A percentile compares a stretch with the other conserved stretches of the same genome.
Evolutionary conservation across 2,888 invertebrate genomes (phyloP).

Genomic region (Argyra leucocephala): DNA sequence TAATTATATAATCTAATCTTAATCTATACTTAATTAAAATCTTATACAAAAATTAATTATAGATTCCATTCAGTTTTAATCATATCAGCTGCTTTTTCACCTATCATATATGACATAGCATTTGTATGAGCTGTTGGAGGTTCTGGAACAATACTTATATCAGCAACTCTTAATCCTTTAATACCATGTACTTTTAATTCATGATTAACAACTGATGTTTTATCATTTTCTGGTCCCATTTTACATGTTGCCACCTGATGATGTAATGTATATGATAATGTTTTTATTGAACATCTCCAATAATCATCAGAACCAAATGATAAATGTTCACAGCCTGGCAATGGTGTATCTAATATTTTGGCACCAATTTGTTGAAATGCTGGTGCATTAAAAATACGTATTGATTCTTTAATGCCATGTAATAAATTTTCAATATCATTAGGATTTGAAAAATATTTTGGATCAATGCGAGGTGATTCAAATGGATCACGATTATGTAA

Average conservation of each 20-base stretch:
- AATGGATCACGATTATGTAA: constrained; percentile 56
- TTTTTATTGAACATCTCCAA: constrained; percentile 59
- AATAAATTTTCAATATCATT: constrained; percentile 47
- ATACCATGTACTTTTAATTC: constrained; percentile 54
- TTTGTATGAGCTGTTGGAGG: constrained; percentile 58
- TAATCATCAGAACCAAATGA: constrained; percentile 54
- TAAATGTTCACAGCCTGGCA: constrained; percentile 47
- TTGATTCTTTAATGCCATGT: constrained; percentile 52
- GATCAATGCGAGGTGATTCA: constrained; percentile 51
- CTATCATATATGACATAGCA: constrained; percentile 61
- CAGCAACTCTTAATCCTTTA: constrained; percentile 52
- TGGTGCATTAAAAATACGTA: constrained; percentile 49
- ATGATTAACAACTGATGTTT: constrained; percentile 55
- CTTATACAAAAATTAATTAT: neutral
- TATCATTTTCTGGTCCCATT: constrained; percentile 58
- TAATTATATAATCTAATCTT: no score
- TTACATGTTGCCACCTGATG: constrained; percentile 61
- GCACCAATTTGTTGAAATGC: constrained; percentile 53
- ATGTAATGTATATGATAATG: constrained; percentile 52
- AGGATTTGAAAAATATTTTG: constrained; percentile 48
- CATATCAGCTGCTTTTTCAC: constrained; percentile 61
- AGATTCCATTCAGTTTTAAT: constrained; percentile 48
- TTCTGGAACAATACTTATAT: constrained; percentile 58
- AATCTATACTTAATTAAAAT: neutral
- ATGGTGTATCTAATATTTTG: constrained; percentile 45